These are phyloP conservation scores for Julus scanicus DNA, from an alignment of 2,888 invertebrate species.

Conservation along the genomic window DNA sequence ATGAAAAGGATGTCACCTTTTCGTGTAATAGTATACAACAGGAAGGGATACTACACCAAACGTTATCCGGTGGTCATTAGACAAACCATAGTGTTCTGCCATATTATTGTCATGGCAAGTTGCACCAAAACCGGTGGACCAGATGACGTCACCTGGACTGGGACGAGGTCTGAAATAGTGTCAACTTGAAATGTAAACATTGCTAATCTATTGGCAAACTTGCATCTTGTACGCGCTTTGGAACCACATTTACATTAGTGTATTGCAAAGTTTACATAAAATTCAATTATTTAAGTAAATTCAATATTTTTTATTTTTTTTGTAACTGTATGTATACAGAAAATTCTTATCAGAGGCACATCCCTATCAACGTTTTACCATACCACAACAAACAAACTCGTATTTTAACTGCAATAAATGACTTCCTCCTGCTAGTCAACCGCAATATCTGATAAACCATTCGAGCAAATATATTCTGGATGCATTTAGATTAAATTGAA, in stretches of 20 bases:
- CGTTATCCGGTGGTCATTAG: no score
- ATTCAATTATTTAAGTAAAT: neutral
- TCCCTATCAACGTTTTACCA: neutral
- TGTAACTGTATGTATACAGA: neutral
- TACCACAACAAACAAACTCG: neutral
- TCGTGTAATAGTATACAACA: neutral
- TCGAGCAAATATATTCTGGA: slow-evolving; percentile 24
- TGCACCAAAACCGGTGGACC: no score
- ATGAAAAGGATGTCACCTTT: neutral
- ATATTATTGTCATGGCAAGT: no score
- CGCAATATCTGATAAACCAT: neutral
- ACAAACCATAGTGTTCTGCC: no score
- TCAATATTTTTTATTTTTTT: neutral
- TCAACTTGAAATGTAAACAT: no score
- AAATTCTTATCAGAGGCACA: neutral
- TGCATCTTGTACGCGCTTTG: neutral
- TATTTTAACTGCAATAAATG: neutral
- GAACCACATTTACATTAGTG: neutral
- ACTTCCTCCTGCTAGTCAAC: neutral
- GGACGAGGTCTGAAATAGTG: no score
- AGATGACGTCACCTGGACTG: no score
- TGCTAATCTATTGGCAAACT: no score
- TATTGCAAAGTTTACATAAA: neutral
- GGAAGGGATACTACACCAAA: neutral
- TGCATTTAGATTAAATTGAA: neutral